Evolutionary conservation across 2,113 vertebrate species (phyloP).

Genomic region (Atrichornis clamosus): DNA sequence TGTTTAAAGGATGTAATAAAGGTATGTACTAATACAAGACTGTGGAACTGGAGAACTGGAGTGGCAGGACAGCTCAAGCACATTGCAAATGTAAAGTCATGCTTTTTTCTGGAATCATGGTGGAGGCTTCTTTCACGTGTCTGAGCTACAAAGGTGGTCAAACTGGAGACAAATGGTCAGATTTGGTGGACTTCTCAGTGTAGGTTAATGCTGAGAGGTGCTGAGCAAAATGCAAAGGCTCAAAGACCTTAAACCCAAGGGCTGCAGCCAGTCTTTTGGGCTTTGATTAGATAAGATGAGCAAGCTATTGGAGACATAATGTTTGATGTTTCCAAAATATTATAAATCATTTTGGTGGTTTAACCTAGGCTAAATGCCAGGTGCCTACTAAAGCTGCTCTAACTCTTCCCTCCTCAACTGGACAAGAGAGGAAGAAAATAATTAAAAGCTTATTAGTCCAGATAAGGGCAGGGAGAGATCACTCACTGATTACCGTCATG

Average conservation of each 20-base stretch:
- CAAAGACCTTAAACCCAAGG: not conserved
- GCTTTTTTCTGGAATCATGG: not conserved
- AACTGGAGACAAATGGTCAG: rapidly evolving
- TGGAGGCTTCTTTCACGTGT: not conserved
- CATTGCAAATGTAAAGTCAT: not conserved
- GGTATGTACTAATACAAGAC: not conserved
- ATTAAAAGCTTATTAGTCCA: not conserved
- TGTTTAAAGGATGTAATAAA: not conserved
- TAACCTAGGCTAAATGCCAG: not conserved
- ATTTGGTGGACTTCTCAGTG: not conserved
- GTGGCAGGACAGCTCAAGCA: not conserved
- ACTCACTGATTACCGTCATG: not conserved
- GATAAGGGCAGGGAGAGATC: not conserved
- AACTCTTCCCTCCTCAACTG: not conserved
- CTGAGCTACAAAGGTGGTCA: not conserved
- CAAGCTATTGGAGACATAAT: not conserved
- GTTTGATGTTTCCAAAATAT: not conserved
- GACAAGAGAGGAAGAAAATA: not conserved
- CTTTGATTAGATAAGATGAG: not conserved
- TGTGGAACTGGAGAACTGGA: not conserved
- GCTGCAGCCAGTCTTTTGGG: not conserved
- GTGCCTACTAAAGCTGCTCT: not conserved
- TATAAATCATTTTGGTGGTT: not conserved
- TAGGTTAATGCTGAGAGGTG: not conserved
- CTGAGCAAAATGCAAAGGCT: not conserved